phyloP scores from a whole-genome alignment of 2,797 vertebrate genomes.

The Manis crassicaudata region DNA sequence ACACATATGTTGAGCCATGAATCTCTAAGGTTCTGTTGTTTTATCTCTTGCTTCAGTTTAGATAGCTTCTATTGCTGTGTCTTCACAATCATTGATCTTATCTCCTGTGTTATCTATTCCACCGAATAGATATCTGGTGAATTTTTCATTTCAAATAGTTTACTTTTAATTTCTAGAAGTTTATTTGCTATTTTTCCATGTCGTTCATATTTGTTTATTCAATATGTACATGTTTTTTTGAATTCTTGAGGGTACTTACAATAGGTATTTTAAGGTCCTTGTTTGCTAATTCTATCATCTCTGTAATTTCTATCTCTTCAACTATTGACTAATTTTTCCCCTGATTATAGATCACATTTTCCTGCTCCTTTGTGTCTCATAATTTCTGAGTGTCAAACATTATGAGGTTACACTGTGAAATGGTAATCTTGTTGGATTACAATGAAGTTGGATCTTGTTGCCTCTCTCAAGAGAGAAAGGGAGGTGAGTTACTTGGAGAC shows the following conservation, averaged over 20 bases:
- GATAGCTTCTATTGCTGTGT: background rate
- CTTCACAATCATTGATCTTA: background rate
- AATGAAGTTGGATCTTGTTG: background rate
- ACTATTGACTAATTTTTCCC: background rate
- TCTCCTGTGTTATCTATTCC: background rate
- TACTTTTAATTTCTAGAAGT: background rate
- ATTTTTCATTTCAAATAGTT: background rate
- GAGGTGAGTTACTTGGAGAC: background rate
- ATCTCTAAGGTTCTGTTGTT: background rate
- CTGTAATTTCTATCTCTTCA: background rate
- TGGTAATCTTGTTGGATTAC: background rate
- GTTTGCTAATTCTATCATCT: background rate
- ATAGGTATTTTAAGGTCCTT: background rate
- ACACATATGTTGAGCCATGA: background rate
- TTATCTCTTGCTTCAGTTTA: background rate
- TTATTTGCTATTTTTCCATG: background rate
- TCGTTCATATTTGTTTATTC: background rate
- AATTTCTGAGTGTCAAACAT: background rate
- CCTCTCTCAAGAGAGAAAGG: background rate
- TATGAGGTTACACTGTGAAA: background rate
- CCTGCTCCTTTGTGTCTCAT: background rate
- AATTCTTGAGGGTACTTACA: background rate
- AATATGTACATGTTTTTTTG: background rate
- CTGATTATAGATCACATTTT: background rate
- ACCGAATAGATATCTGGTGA: background rate